These are phyloP conservation scores for Caradrina clavipalpis DNA, from an alignment of 2,888 invertebrate genomes.

Conservation along the genomic window DNA sequence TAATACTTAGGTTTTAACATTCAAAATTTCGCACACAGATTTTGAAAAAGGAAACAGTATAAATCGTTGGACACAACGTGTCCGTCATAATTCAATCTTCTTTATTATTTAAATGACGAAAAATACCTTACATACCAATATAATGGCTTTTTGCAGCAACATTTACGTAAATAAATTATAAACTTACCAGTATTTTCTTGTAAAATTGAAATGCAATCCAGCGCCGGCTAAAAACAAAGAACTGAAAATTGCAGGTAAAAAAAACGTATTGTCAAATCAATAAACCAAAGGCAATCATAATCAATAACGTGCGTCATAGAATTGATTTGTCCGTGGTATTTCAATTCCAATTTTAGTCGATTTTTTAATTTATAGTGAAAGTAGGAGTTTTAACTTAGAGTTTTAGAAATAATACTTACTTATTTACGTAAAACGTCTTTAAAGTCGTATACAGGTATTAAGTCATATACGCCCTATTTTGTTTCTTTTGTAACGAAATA, in stretches of 20 bases:
- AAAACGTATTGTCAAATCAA: slow-evolving; percentile 20
- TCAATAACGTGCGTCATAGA: not conserved
- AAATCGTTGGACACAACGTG: slow-evolving; percentile 15
- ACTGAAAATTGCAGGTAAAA: slow-evolving; percentile 55
- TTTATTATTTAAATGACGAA: not conserved
- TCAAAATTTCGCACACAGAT: slow-evolving; percentile 30
- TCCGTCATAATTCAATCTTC: not conserved
- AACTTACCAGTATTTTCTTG: slow-evolving; percentile 45
- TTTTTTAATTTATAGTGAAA: not conserved
- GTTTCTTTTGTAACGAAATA: no score
- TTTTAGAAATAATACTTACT: no score
- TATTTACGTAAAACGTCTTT: no score
- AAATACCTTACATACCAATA: not conserved
- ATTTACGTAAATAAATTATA: not conserved
- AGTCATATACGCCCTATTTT: no score
- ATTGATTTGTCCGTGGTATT: slow-evolving; percentile 7
- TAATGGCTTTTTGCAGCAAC: not conserved
- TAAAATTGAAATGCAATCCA: slow-evolving; percentile 63
- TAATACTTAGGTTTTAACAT: no score
- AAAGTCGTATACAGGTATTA: no score
- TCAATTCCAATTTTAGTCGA: slow-evolving; percentile 29
- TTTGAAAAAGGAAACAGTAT: slow-evolving; percentile 62
- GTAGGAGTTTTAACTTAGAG: no score
- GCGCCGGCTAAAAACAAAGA: slow-evolving; percentile 64
- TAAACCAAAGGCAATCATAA: not conserved